Evolutionary conservation across 2,797 vertebrate species (phyloP).

Genomic region (Notoglanidium macrostoma): DNA sequence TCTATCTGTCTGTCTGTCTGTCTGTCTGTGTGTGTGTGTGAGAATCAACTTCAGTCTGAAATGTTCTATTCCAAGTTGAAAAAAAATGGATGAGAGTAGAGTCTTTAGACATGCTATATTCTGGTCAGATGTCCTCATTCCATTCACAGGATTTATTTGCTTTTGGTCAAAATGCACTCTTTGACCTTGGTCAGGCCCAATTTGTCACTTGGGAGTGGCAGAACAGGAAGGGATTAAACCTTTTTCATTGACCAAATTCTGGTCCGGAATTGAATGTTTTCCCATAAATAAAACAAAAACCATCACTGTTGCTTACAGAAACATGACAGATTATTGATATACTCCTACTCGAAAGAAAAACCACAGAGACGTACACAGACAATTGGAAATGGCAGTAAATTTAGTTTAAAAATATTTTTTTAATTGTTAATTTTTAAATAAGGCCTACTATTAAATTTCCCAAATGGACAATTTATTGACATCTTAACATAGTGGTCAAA

Average conservation of each 20-base stretch:
- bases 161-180: constrained; percentile 75
- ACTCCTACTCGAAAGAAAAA: constrained; percentile 63
- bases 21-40: neutral
- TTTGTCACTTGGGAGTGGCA: constrained; percentile 67
- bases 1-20: no score
- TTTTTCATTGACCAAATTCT: constrained; percentile 80
- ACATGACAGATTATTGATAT: constrained; percentile 67
- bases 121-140: constrained; percentile 62
- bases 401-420: neutral
- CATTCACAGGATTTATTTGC: constrained; percentile 74
- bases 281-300: constrained; percentile 74
- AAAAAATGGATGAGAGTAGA: constrained; percentile 51
- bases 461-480: constrained; percentile 65
- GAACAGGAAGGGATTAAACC: constrained; percentile 68
- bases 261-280: constrained; percentile 74
- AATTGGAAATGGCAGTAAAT: constrained; percentile 65
- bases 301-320: constrained; percentile 75
- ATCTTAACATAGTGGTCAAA: constrained; percentile 65
- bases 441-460: constrained; percentile 65
- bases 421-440: constrained; percentile 64
- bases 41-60: constrained; percentile 13
- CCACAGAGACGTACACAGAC: constrained; percentile 63
- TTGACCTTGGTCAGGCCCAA: constrained; percentile 67
- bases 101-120: constrained; percentile 60
- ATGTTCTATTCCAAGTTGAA: neutral